Evolutionary conservation across 2,113 vertebrate species (phyloP).

Genomic region (Nyctibius bracteatus): DNA sequence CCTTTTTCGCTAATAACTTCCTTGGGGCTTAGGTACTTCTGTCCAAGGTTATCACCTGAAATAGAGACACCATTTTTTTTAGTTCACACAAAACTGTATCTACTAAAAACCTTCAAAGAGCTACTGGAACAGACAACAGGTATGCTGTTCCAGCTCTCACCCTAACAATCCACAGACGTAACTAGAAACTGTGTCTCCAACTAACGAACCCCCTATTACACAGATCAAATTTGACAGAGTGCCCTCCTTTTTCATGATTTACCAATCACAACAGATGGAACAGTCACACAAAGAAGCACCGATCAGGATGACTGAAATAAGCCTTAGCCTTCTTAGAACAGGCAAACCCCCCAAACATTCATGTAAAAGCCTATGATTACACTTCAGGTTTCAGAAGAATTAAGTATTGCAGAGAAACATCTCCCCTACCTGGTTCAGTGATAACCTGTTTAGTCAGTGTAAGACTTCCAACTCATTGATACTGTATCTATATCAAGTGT

Average conservation of each 20-base stretch:
- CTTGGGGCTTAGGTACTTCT: constrained; percentile 86
- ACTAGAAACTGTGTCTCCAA: background rate
- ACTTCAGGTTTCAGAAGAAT: background rate
- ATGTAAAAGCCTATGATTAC: background rate
- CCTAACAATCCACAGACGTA: background rate
- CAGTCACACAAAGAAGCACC: background rate
- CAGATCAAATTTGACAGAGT: background rate
- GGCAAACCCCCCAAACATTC: background rate
- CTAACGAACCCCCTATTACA: background rate
- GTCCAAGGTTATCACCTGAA: constrained; percentile 87
- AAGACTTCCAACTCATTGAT: background rate
- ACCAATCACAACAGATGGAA: background rate
- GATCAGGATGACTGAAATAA: background rate
- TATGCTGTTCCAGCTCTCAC: background rate
- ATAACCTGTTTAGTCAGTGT: background rate
- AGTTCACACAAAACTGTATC: background rate
- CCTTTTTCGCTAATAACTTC: constrained; percentile 83
- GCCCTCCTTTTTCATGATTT: background rate
- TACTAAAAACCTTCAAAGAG: background rate
- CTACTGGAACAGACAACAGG: background rate
- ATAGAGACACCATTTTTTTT: background rate
- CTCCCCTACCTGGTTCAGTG: background rate
- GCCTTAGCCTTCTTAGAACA: background rate
- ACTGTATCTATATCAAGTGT: background rate
- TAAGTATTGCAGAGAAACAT: background rate